These are phyloP conservation scores for Chironex yamaguchii DNA, from an alignment of 30 jellyfish, hydroid and myxozoan genomes.

Conservation along the genomic window DNA sequence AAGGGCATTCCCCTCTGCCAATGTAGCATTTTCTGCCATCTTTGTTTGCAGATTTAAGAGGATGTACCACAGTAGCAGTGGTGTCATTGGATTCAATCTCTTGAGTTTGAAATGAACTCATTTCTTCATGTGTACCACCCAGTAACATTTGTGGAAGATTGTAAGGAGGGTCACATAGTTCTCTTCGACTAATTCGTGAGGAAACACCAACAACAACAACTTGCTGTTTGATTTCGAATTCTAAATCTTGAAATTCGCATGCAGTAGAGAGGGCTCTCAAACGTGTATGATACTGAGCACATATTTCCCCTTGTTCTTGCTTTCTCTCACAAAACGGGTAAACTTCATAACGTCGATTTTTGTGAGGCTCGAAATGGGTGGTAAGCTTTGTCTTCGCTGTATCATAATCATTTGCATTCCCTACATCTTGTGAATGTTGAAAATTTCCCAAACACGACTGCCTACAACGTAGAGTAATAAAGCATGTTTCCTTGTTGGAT, in stretches of 20 bases:
- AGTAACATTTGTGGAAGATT: background rate
- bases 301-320: background rate
- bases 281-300: background rate
- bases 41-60: background rate
- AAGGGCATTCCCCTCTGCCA: slow-evolving; percentile 16
- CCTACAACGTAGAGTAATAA: slow-evolving; percentile 25
- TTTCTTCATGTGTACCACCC: background rate
- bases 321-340: background rate
- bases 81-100: slow-evolving; percentile 18
- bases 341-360: slow-evolving; percentile 14
- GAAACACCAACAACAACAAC: slow-evolving; percentile 6
- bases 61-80: background rate
- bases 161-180: slow-evolving; percentile 9
- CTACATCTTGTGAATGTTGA: background rate
- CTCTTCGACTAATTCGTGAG: background rate
- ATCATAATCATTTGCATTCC: slow-evolving; percentile 4
- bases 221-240: slow-evolving; percentile 13
- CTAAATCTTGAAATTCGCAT: slow-evolving; percentile 6
- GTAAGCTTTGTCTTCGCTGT: background rate
- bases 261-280: background rate
- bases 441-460: slow-evolving; percentile 37
- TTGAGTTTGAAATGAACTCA: background rate
- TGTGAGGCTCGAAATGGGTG: background rate
- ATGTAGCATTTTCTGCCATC: background rate
- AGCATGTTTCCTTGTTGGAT: slow-evolving; percentile 3